phyloP scores from a whole-genome alignment of 2,113 vertebrate species.

The Stigmatopora argus region DNA sequence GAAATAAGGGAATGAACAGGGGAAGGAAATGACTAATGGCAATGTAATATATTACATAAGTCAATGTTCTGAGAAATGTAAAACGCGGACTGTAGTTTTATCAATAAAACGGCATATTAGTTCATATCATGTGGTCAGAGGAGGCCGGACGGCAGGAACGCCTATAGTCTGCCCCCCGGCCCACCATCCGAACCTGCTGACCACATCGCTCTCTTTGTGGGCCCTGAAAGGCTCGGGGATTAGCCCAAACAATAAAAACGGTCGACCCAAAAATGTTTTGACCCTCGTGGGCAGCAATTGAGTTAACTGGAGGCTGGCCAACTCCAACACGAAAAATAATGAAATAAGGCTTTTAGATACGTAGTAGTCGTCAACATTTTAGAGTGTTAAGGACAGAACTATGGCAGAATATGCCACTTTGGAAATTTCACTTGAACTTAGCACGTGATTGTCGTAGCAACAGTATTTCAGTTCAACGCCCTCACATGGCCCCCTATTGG shows the following conservation, averaged over 20 bases:
- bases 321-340: conserved; percentile 30
- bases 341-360: conserved; percentile 41
- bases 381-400: not conserved
- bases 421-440: not conserved
- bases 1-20: too few species aligned
- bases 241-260: conserved; percentile 80
- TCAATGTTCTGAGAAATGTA: too few species aligned
- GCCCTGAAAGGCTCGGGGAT: conserved; percentile 79
- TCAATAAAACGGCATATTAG: conserved; percentile 85
- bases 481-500: conserved; percentile 43
- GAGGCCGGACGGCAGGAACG: conserved; percentile 66
- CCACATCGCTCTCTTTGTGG: conserved; percentile 84
- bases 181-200: conserved; percentile 87
- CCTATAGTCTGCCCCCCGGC: conserved; percentile 78
- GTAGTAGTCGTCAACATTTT: conserved; percentile 29
- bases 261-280: conserved; percentile 77
- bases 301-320: conserved; percentile 83
- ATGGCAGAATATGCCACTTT: not conserved
- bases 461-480: conserved; percentile 5
- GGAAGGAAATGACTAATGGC: too few species aligned
- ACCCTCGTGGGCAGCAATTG: conserved; percentile 55
- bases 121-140: conserved; percentile 83
- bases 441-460: not conserved
- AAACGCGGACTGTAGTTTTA: conserved; percentile 73
- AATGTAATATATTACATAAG: too few species aligned